Evolutionary conservation across 2,797 vertebrate species (phyloP).

Genomic region (Parauchenoglanis ngamensis): DNA sequence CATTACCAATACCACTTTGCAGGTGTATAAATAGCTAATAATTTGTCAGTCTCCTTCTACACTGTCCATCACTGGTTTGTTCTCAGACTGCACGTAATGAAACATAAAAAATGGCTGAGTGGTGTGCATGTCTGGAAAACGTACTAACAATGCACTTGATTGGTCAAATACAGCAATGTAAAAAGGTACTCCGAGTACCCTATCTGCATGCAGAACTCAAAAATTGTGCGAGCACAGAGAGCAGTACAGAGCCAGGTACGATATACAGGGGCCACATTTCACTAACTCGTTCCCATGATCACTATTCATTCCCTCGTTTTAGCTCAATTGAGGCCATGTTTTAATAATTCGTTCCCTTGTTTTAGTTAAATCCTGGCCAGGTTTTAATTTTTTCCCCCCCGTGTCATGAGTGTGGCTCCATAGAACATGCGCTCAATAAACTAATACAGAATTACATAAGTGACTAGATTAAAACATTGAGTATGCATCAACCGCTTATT

Average conservation of each 20-base stretch:
- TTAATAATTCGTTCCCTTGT: no score
- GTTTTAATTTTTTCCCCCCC: no score
- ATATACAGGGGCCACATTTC: no score
- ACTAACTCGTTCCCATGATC: no score
- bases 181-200: no score
- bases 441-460: neutral
- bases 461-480: neutral
- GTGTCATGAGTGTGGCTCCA: no score
- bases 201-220: no score
- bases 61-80: neutral
- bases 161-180: neutral
- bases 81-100: neutral
- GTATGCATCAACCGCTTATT: neutral
- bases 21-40: neutral
- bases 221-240: no score
- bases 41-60: neutral
- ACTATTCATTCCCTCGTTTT: no score
- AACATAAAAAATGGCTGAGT: neutral
- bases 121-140: neutral
- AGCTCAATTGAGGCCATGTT: no score
- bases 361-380: no score
- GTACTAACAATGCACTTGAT: neutral
- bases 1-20: neutral
- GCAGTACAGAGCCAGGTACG: no score
- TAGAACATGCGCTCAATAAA: neutral